phyloP scores from a whole-genome alignment of 2,797 vertebrate genomes.

The Anisognathus igniventris region DNA sequence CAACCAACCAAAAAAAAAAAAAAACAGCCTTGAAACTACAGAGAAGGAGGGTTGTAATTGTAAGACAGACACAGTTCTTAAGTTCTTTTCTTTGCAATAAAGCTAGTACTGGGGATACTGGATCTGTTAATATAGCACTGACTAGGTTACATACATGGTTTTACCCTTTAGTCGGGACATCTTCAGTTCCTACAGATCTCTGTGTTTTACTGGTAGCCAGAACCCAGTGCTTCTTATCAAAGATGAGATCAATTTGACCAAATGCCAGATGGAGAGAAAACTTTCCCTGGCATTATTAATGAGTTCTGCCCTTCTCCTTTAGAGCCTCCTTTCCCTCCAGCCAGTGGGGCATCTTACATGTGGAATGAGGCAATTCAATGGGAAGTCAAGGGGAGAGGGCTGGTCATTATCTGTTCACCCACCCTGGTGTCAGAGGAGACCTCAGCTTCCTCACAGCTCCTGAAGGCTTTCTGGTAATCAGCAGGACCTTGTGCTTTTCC shows the following conservation, averaged over 20 bases:
- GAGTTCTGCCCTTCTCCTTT: neutral
- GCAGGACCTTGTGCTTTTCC: slow-evolving; percentile 39
- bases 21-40: neutral
- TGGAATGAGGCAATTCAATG: neutral
- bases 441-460: slow-evolving; percentile 10
- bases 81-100: neutral
- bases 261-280: neutral
- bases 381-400: neutral
- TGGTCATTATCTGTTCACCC: neutral
- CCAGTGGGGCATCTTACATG: neutral
- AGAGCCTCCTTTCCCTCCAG: neutral
- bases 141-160: neutral
- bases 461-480: slow-evolving; percentile 32
- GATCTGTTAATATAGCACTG: neutral
- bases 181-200: neutral
- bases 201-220: neutral
- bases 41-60: neutral
- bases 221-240: neutral
- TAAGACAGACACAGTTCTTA: neutral
- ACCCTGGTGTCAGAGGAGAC: neutral
- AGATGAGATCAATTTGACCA: neutral
- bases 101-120: neutral
- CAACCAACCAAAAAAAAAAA: neutral
- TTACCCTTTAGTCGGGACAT: neutral
- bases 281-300: neutral